phyloP scores from a whole-genome alignment of 2,113 vertebrate species.

The Platysternon megacephalum region DNA sequence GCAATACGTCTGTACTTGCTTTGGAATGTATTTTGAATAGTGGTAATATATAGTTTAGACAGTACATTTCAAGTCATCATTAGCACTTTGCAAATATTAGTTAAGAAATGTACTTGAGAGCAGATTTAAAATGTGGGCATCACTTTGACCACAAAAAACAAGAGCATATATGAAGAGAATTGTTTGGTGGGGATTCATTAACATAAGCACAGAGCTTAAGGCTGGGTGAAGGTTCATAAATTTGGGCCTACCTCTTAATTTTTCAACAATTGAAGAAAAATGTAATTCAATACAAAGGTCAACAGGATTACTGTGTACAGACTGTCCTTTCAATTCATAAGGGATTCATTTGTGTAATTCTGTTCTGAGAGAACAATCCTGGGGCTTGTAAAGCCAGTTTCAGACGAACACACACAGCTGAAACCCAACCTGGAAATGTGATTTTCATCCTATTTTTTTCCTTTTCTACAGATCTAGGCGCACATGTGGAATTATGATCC shows the following conservation, averaged over 20 bases:
- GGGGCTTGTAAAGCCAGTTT: neutral
- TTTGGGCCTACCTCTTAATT: neutral
- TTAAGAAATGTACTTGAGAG: neutral
- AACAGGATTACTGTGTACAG: neutral
- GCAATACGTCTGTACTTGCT: neutral
- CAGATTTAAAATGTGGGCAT: neutral
- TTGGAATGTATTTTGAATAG: neutral
- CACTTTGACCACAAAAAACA: neutral
- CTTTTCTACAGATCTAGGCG: conserved; percentile 72
- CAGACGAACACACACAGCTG: neutral
- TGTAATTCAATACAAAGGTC: neutral
- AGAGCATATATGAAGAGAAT: neutral
- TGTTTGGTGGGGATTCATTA: neutral
- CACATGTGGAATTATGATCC: conserved; percentile 83
- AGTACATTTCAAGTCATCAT: neutral
- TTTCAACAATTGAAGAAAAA: neutral
- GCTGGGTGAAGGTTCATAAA: neutral
- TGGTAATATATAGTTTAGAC: neutral
- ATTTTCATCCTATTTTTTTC: conserved; percentile 28
- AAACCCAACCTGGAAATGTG: neutral
- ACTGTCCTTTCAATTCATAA: neutral
- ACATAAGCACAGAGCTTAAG: neutral
- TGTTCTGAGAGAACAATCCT: neutral
- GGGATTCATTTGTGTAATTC: neutral
- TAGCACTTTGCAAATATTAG: neutral